These are phyloP conservation scores for Thaleichthys pacificus DNA, from an alignment of 2,797 vertebrate genomes.

Conservation along the genomic window DNA sequence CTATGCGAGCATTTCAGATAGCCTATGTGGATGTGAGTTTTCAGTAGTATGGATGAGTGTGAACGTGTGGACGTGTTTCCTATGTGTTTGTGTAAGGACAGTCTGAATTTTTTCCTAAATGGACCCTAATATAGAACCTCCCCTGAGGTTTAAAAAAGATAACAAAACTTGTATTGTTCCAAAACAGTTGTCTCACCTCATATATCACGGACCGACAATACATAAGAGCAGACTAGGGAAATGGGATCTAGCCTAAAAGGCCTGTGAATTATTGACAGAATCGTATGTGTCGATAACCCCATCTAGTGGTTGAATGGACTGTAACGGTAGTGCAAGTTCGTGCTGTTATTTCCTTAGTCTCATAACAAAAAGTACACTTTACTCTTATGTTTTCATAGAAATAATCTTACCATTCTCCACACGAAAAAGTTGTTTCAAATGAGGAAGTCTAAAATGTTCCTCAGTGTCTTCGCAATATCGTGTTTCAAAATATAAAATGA, in stretches of 20 bases:
- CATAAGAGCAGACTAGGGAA: no score
- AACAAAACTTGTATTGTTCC: background rate
- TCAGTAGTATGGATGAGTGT: no score
- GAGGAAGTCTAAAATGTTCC: background rate
- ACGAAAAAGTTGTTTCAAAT: no score
- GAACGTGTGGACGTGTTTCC: no score
- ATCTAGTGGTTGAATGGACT: background rate
- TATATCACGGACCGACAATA: background rate
- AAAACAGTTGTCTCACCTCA: background rate
- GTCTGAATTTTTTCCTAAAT: no score
- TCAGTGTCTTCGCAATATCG: background rate
- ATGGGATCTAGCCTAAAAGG: background rate
- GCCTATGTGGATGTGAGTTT: no score
- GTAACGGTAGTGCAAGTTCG: background rate
- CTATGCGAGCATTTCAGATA: no score
- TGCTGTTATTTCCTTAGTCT: background rate
- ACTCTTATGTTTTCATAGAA: no score
- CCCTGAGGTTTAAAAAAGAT: background rate
- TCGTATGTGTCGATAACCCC: background rate
- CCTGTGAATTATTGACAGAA: background rate
- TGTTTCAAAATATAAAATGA: background rate
- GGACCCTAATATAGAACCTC: background rate
- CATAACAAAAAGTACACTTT: background rate
- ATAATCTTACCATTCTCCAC: no score
- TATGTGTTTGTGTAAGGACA: no score